Conservation (phyloP, 2,113 vertebrate genomes). For the Albula goreensis region DNA sequence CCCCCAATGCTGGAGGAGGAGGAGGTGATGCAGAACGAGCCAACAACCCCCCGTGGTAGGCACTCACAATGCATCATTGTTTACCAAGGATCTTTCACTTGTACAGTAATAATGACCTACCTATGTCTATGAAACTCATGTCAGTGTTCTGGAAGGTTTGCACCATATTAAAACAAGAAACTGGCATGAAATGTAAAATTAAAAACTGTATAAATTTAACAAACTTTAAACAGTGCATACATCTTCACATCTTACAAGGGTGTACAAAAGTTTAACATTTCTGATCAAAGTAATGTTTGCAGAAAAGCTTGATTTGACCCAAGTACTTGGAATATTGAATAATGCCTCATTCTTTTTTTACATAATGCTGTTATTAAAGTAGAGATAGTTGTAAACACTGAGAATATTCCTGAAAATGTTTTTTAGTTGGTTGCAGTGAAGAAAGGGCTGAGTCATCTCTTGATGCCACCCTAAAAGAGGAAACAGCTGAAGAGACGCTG, state of each 20-base stretch:
- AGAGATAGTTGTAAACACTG: not conserved
- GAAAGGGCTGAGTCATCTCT: conserved; percentile 44
- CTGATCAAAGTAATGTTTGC: not conserved
- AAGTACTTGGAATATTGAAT: not conserved
- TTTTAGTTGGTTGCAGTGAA: conserved; percentile 59
- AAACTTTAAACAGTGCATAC: not conserved
- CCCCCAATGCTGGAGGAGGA: conserved; percentile 53
- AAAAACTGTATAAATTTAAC: not conserved
- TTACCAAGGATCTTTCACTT: not conserved
- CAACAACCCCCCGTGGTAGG: conserved; percentile 59
- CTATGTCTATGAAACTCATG: not conserved
- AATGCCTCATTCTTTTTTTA: not conserved
- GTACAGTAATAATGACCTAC: not conserved
- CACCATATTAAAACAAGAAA: not conserved
- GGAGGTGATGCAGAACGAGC: conserved; percentile 49
- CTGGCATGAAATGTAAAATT: not conserved
- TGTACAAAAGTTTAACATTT: not conserved
- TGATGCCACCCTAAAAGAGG: conserved; percentile 58
- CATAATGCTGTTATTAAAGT: not conserved
- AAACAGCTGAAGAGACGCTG: conserved; percentile 55
- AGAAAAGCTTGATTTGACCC: not conserved
- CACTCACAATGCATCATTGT: conserved; percentile 4
- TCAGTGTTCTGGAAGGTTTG: not conserved
- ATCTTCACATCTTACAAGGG: not conserved
- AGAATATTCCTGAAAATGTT: not conserved